Evolutionary conservation across 2,888 invertebrate species (phyloP), one percentile per base, ranked within the genome.

Genomic region (Arrhopalites spinosus): DNA sequence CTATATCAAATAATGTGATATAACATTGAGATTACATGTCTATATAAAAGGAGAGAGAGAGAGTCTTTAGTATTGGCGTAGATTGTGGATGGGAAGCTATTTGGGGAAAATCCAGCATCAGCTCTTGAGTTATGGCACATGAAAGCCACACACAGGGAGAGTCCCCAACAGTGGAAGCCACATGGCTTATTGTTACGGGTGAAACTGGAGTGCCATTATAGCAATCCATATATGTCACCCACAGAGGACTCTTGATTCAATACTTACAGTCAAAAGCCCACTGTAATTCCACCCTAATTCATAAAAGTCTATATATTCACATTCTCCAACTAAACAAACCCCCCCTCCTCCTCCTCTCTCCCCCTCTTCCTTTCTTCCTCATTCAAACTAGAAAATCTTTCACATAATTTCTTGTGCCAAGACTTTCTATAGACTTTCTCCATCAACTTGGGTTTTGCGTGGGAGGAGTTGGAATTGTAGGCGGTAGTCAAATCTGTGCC

Each of bases 181-280:
- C 15, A n/a, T n/a, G 50, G 63, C 63, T 63, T 63, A 64, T 64
- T 64, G 64, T 64, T 27, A 30, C 27, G 64, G 76, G 78, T 73
- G 77, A 77, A 69, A 78, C 77, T 78, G 74, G 76, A 80, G 80
- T 79, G 78, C 79, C 80, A 80, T 80, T 80, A 79, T 80, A 79
- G 79, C 79, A 70, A 76, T 74, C 78, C 78, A 80, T 80, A 78
- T 80, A 78, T 76, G 80, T 80, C 80, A 79, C 77, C 74, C 70
- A 20, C 80, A 80, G 78, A 69, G 47, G 50, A 56, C 69, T 56
- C 69, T 69, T 69, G 69, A 73, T 73, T 75, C 77, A 66, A 70
- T 64, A 15, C 56, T n/a, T 69, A 29, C 29, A 70, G 27, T 70
- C 70, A 53, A 27, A 47, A 2, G 30, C 56, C 20, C 11, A 36